Percentiles rank a stretch among this genome's conserved stretches.
Evolutionary conservation across 2,888 invertebrate genomes (phyloP).

Genomic region (Aleiodes testaceus): DNA sequence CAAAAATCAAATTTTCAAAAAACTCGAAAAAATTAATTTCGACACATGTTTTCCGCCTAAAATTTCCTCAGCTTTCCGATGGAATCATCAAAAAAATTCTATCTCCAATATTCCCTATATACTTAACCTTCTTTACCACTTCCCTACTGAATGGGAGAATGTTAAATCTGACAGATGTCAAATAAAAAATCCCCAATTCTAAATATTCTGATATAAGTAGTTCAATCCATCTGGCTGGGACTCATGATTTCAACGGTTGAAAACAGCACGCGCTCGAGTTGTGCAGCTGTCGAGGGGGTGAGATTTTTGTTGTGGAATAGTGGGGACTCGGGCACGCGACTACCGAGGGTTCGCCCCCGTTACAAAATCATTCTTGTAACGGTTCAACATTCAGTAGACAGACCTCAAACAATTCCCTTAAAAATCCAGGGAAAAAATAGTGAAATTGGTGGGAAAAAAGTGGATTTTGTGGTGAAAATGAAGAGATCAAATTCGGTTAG

Average conservation of each 20-base stretch:
- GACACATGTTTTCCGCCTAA: too few relatives aligned
- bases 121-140: too few relatives aligned
- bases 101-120: too few relatives aligned
- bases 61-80: too few relatives aligned
- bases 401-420: slow-evolving; percentile 1
- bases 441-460: not conserved
- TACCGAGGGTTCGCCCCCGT: slow-evolving; percentile 27
- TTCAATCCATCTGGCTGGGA: slow-evolving; percentile 3
- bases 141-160: too few relatives aligned
- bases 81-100: too few relatives aligned
- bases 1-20: too few relatives aligned
- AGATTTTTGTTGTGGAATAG: slow-evolving; percentile 9
- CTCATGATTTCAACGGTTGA: slow-evolving; percentile 1
- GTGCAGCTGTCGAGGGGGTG: slow-evolving; percentile 32
- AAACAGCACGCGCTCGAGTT: slow-evolving; percentile 7
- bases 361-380: slow-evolving; percentile 38
- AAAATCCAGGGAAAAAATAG: not conserved
- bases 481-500: slow-evolving; percentile 68
- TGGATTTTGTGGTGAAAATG: slow-evolving; percentile 56
- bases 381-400: slow-evolving; percentile 42
- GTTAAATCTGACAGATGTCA: slow-evolving; percentile 16
- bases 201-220: not conserved
- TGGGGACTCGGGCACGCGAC: slow-evolving; percentile 37
- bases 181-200: not conserved
- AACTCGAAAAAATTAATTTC: too few relatives aligned